phyloP scores from a whole-genome alignment of 2,888 invertebrate genomes.

The Cephus sareptanus region DNA sequence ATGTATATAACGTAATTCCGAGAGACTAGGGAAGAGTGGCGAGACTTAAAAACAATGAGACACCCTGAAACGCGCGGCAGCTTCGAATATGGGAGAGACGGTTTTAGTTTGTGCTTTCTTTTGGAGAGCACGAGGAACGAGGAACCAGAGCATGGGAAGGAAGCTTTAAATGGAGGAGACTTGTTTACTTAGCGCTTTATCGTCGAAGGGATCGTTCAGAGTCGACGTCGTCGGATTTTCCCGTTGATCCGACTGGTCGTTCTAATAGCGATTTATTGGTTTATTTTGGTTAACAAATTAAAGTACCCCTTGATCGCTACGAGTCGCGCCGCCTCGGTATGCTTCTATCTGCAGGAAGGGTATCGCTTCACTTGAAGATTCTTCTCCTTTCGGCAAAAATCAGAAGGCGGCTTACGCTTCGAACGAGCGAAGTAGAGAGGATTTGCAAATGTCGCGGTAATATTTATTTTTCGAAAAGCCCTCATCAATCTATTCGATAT shows the following conservation, averaged over 20 bases:
- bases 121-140: conserved; percentile 20
- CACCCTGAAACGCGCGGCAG: no score
- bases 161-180: conserved; percentile 17
- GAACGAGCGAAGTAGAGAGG: no score
- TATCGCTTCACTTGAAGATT: no score
- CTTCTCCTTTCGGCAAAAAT: not conserved
- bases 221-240: conserved; percentile 34
- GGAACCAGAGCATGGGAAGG: not conserved
- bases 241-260: conserved; percentile 42
- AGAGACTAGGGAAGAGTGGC: no score
- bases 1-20: no score
- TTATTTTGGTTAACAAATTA: conserved; percentile 51
- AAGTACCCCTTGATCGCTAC: conserved; percentile 22
- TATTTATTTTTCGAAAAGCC: no score
- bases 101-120: no score
- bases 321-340: conserved; percentile 9
- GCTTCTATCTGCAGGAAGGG: not conserved
- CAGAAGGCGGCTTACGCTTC: no score
- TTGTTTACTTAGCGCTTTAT: conserved; percentile 52
- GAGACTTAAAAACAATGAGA: no score
- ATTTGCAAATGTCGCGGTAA: no score
- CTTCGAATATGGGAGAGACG: no score
- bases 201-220: conserved; percentile 37
- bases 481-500: no score
- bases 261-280: conserved; percentile 46